phyloP scores from a whole-genome alignment of 2,888 invertebrate species.

The Hymenopus coronatus region DNA sequence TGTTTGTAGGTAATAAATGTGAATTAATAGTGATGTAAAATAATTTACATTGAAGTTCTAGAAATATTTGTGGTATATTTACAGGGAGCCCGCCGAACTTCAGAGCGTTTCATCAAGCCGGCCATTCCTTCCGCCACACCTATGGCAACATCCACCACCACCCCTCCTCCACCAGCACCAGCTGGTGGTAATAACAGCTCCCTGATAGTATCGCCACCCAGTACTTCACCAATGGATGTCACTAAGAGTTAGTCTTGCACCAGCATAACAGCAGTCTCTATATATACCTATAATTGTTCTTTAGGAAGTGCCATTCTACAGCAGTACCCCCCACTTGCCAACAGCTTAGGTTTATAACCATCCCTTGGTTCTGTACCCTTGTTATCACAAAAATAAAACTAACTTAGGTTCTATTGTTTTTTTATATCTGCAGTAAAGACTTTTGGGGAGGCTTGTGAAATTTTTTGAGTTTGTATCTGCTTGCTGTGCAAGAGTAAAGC shows the following conservation, averaged over 20 bases:
- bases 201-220: conserved; percentile 34
- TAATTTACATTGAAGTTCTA: neutral
- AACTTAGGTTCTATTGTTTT: neutral
- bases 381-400: neutral
- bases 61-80: neutral
- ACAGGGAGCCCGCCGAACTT: conserved; percentile 58
- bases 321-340: neutral
- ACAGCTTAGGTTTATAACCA: neutral
- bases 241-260: conserved; percentile 41
- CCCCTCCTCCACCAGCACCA: conserved; percentile 18
- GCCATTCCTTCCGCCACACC: conserved; percentile 63
- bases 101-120: conserved; percentile 83
- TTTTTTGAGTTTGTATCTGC: neutral
- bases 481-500: neutral
- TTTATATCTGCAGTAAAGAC: neutral
- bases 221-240: conserved; percentile 48
- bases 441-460: neutral
- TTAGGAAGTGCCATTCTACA: neutral
- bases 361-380: neutral
- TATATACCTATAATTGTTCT: neutral
- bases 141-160: conserved; percentile 14
- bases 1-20: no score
- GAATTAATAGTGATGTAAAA: no score
- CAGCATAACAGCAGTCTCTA: neutral
- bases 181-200: neutral